A percentile compares a stretch with the other conserved stretches of the same genome.
Evolutionary conservation across 2,113 vertebrate genomes (phyloP).

Genomic region (Leiothrix lutea): DNA sequence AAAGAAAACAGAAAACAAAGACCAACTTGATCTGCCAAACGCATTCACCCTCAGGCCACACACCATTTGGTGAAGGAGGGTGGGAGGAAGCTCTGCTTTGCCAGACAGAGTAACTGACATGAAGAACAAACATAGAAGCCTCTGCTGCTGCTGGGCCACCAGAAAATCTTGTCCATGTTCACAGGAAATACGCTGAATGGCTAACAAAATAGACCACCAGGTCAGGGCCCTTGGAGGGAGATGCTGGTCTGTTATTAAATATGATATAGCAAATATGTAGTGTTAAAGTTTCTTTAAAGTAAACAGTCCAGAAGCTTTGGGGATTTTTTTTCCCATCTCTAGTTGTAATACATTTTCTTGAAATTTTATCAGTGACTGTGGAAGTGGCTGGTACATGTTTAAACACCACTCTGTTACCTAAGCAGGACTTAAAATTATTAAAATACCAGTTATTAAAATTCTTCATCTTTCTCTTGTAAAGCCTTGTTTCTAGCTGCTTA

Average conservation of each 20-base stretch:
- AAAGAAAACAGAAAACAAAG: conserved; percentile 10
- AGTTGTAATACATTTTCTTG: background rate
- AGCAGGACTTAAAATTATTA: background rate
- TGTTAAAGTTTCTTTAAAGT: background rate
- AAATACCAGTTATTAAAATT: background rate
- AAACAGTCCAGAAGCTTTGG: background rate
- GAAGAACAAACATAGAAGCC: background rate
- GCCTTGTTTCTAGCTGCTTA: background rate
- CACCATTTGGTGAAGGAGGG: background rate
- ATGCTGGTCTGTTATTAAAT: rapidly evolving
- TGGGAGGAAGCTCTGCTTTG: background rate
- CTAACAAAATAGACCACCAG: background rate
- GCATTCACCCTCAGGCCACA: conserved; percentile 6
- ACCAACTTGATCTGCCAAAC: conserved; percentile 12
- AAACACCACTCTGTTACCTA: background rate
- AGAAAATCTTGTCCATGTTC: background rate
- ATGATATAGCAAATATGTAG: background rate
- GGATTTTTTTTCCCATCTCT: rapidly evolving
- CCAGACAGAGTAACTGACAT: background rate
- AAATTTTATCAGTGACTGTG: background rate
- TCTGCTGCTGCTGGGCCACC: background rate
- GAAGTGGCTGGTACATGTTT: background rate
- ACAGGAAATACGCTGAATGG: background rate
- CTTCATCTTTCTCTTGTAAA: background rate
- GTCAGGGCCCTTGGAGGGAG: background rate